Percentiles rank a stretch among this genome's conserved stretches.
Evolutionary conservation across 2,888 invertebrate species (phyloP).

Genomic region (Eupithecia subumbrata): DNA sequence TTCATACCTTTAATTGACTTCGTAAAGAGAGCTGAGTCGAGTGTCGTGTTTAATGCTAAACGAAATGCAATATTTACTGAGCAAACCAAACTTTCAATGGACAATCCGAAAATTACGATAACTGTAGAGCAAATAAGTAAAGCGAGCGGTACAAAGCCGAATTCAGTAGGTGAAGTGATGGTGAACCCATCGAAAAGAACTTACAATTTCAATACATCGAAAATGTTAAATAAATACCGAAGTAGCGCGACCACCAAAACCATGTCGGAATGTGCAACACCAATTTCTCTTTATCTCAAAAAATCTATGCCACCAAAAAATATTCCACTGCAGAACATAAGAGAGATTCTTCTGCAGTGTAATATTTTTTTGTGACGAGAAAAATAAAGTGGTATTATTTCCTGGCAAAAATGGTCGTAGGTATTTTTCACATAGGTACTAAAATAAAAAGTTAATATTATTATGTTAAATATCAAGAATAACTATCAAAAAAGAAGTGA

Average conservation of each 20-base stretch:
- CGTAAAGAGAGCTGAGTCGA: conserved; percentile 33
- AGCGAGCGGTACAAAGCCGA: not conserved
- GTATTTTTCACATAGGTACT: not conserved
- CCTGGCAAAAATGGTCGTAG: not conserved
- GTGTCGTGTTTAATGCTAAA: conserved; percentile 57
- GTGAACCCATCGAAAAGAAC: not conserved
- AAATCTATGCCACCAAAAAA: conserved; percentile 17
- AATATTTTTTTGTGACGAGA: not conserved
- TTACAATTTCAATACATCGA: not conserved
- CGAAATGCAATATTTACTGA: conserved; percentile 70
- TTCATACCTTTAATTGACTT: conserved; percentile 53
- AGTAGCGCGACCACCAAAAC: conserved; percentile 13
- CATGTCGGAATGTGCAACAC: conserved; percentile 16
- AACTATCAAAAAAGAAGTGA: conserved; percentile 43
- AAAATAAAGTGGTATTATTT: not conserved
- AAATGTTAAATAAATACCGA: not conserved
- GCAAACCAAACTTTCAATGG: conserved; percentile 52
- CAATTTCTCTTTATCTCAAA: conserved; percentile 21
- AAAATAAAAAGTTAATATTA: not conserved
- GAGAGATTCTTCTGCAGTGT: too few relatives aligned
- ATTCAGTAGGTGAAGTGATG: not conserved
- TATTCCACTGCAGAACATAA: conserved; percentile 1
- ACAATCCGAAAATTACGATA: conserved; percentile 32
- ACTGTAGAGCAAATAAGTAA: conserved; percentile 13
- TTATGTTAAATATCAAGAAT: not conserved